phyloP scores from a whole-genome alignment of 2,888 invertebrate species.

The Xylota sylvarum region DNA sequence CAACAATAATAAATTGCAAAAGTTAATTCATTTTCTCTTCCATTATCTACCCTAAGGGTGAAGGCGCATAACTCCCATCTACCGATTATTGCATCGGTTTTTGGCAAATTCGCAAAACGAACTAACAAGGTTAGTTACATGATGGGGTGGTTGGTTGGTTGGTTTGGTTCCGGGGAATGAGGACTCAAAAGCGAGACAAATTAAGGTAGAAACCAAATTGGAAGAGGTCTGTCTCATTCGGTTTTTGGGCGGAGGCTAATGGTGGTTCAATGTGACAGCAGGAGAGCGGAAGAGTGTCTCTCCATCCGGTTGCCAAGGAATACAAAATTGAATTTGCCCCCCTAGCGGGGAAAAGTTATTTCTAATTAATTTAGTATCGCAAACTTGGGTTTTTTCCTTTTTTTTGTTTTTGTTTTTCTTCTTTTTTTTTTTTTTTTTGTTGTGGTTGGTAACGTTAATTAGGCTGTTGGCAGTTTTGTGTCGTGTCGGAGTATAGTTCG shows the following conservation, averaged over 20 bases:
- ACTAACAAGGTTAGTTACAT: constrained; percentile 1
- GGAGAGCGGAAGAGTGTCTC: constrained; percentile 34
- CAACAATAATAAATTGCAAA: constrained; percentile 52
- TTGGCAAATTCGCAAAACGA: constrained; percentile 36
- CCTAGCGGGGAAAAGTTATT: constrained; percentile 43
- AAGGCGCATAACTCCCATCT: neutral
- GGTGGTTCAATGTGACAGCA: constrained; percentile 31
- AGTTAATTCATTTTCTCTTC: constrained; percentile 52
- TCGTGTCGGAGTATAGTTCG: constrained; percentile 16
- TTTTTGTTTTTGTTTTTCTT: neutral
- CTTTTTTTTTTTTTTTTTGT: constrained; percentile 6
- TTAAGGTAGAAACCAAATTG: constrained; percentile 50
- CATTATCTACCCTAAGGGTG: constrained; percentile 21
- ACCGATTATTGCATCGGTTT: constrained; percentile 22
- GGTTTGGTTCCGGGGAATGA: neutral
- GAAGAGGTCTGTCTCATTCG: constrained; percentile 29
- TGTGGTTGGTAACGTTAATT: constrained; percentile 46
- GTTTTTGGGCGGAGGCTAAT: neutral
- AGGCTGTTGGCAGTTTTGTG: constrained; percentile 42
- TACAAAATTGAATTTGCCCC: constrained; percentile 57
- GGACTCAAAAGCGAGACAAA: constrained; percentile 42
- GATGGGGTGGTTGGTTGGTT: neutral
- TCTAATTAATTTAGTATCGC: constrained; percentile 61
- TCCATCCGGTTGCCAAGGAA: constrained; percentile 35
- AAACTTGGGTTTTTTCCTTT: constrained; percentile 18